phyloP scores from a whole-genome alignment of 2,888 invertebrate genomes.

The Frankliniella fusca region DNA sequence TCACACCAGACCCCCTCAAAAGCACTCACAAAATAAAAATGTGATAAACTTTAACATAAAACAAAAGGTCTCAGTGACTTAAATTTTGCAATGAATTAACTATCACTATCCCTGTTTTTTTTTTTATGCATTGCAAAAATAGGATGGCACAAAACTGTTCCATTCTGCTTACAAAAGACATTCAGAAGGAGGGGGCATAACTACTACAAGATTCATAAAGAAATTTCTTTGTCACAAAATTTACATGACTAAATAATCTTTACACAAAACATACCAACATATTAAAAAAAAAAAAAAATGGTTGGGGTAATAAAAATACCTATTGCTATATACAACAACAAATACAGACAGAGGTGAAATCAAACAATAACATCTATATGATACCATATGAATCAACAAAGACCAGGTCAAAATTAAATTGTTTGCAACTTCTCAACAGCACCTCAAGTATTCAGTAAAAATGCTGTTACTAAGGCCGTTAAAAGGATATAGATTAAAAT shows the following conservation, averaged over 20 bases:
- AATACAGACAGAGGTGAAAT: conserved; percentile 20
- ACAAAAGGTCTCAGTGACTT: neutral
- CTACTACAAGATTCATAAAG: neutral
- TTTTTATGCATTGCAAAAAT: conserved; percentile 18
- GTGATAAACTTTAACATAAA: neutral
- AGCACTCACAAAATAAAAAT: neutral
- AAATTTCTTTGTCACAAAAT: conserved; percentile 8
- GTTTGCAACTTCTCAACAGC: conserved; percentile 1
- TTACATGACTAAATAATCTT: conserved; percentile 8
- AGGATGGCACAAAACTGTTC: conserved; percentile 19
- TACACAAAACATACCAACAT: conserved; percentile 3
- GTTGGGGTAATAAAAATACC: neutral
- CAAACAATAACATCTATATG: conserved; percentile 17
- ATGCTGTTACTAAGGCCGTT: conserved; percentile 11
- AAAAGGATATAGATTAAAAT: neutral
- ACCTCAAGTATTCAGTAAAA: conserved; percentile 6
- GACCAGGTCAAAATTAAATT: conserved; percentile 17
- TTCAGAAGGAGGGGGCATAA: neutral
- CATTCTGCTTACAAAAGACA: neutral
- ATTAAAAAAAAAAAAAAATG: neutral
- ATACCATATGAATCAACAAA: conserved; percentile 14
- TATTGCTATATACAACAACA: conserved; percentile 23
- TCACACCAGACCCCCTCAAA: conserved; percentile 4
- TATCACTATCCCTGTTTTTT: conserved; percentile 8
- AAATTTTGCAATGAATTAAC: neutral